phyloP scores from a whole-genome alignment of 1,140 invertebrate species.

The Zeugodacus cucurbitae region DNA sequence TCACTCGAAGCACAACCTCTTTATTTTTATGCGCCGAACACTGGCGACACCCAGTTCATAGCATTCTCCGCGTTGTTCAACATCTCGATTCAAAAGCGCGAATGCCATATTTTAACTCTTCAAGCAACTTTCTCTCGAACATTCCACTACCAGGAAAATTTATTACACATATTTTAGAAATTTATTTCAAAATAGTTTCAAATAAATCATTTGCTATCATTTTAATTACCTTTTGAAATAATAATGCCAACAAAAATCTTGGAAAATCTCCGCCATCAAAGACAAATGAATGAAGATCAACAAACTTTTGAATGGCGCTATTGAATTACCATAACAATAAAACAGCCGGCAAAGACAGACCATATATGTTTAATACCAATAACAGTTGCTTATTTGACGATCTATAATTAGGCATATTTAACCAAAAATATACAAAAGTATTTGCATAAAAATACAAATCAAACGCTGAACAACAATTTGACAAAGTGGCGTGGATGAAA shows the following conservation, averaged over 20 bases:
- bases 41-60: too few relatives aligned
- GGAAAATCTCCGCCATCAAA: neutral
- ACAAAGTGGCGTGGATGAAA: neutral
- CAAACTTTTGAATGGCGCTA: neutral
- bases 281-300: neutral
- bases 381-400: neutral
- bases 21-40: too few relatives aligned
- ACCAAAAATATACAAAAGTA: neutral
- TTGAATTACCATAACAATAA: neutral
- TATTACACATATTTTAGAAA: neutral
- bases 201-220: neutral
- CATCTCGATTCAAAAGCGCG: too few relatives aligned
- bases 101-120: too few relatives aligned
- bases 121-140: too few relatives aligned
- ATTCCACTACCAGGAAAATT: too few relatives aligned
- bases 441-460: neutral
- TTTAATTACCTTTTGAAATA: neutral
- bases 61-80: too few relatives aligned
- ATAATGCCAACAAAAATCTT: neutral
- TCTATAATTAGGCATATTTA: neutral
- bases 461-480: neutral
- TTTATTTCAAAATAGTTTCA: neutral
- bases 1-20: accelerated
- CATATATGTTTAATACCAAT: neutral
- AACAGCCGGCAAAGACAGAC: neutral